A percentile compares a stretch with the other conserved stretches of the same genome.
Evolutionary conservation across 2,888 invertebrate genomes (phyloP).

Genomic region (Eumacrocentrus americanus): DNA sequence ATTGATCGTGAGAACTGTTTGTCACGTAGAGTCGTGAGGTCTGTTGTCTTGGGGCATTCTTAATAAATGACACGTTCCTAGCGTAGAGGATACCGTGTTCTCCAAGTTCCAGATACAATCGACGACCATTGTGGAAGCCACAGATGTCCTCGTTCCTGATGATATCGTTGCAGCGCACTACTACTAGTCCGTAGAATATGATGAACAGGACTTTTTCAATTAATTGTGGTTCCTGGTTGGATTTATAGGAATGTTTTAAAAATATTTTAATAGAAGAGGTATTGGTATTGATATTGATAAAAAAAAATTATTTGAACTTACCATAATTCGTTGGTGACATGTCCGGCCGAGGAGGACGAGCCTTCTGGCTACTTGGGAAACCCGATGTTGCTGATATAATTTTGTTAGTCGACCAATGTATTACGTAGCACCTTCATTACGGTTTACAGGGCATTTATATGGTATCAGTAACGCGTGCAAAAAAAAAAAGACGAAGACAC

Average conservation of each 20-base stretch:
- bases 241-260: not conserved
- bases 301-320: constrained; percentile 38
- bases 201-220: not conserved
- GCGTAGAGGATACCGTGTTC: constrained; percentile 57
- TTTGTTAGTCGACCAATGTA: constrained; percentile 33
- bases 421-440: constrained; percentile 45
- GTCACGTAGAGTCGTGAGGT: constrained; percentile 42
- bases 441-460: constrained; percentile 51
- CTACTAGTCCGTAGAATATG: constrained; percentile 26
- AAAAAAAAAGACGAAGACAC: not conserved
- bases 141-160: constrained; percentile 58
- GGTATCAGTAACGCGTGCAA: constrained; percentile 42
- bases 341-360: constrained; percentile 45
- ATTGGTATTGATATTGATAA: not conserved
- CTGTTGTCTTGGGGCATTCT: constrained; percentile 44
- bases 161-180: constrained; percentile 43
- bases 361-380: constrained; percentile 50
- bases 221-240: constrained; percentile 9
- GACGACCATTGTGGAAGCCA: constrained; percentile 57
- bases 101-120: constrained; percentile 58
- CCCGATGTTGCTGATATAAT: constrained; percentile 38
- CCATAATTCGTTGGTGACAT: constrained; percentile 50
- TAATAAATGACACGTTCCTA: constrained; percentile 53
- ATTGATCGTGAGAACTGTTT: constrained; percentile 63
- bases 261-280: not conserved